A percentile compares a stretch with the other conserved stretches of the same genome.
Conservation (phyloP, 2,113 vertebrate genomes). For the Acanthisitta chloris region DNA sequence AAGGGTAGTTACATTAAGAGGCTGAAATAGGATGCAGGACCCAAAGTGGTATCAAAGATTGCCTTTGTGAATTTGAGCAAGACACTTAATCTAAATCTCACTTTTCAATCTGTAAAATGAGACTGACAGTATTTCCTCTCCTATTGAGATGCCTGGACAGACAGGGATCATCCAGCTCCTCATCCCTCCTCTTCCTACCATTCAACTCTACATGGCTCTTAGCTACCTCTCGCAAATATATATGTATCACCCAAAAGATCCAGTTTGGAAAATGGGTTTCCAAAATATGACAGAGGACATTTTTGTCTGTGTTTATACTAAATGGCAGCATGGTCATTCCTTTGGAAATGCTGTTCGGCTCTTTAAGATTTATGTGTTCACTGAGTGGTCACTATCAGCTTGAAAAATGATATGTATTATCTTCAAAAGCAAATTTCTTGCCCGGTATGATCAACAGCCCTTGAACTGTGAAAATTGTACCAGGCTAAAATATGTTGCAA, state of each 20-base stretch:
- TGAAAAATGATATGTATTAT: conserved; percentile 66
- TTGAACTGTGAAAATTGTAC: conserved; percentile 56
- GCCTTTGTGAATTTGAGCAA: conserved; percentile 53
- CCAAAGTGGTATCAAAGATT: conserved; percentile 30
- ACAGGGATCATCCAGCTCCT: background rate
- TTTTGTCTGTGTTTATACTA: conserved; percentile 60
- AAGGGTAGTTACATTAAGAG: background rate
- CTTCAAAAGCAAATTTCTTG: conserved; percentile 66
- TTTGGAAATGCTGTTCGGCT: conserved; percentile 41
- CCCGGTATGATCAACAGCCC: conserved; percentile 58
- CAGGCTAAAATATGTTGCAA: conserved; percentile 62
- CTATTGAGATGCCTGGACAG: background rate
- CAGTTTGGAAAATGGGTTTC: conserved; percentile 33
- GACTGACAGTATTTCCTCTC: conserved; percentile 51
- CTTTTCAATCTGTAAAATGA: conserved; percentile 51
- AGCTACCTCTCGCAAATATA: background rate
- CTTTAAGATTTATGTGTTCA: conserved; percentile 56
- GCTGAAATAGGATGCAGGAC: conserved; percentile 10
- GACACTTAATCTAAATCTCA: conserved; percentile 63
- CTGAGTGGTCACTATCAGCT: conserved; percentile 59
- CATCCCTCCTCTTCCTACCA: background rate
- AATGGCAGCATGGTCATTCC: conserved; percentile 43
- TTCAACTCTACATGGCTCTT: background rate
- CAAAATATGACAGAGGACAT: conserved; percentile 48
- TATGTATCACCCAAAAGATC: background rate